Conservation (phyloP, 2,888 invertebrate genomes). For the Bembecia ichneumoniformis region DNA sequence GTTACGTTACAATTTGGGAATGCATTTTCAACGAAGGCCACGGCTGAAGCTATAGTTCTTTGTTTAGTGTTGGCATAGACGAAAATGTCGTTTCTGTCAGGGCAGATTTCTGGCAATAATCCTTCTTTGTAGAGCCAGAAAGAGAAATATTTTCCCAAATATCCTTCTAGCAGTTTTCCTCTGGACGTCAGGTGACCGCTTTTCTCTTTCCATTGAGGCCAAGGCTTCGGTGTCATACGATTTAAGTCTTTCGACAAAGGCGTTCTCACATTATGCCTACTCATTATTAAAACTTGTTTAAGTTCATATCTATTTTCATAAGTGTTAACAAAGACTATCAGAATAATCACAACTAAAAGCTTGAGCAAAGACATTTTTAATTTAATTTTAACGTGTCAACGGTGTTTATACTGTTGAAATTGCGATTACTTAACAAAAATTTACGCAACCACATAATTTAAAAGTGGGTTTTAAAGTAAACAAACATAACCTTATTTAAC, state of each 20-base stretch:
- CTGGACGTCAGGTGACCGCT: slow-evolving; percentile 41
- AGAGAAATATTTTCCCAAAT: slow-evolving; percentile 39
- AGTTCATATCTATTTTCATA: slow-evolving; percentile 11
- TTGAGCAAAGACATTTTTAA: no score
- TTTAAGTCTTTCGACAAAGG: slow-evolving; percentile 39
- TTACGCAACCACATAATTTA: no score
- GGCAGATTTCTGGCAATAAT: slow-evolving; percentile 28
- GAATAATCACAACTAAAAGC: neutral
- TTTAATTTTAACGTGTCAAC: no score
- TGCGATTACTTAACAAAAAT: no score
- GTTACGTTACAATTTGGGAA: slow-evolving; percentile 45
- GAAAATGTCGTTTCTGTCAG: slow-evolving; percentile 36
- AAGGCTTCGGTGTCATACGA: slow-evolving; percentile 32
- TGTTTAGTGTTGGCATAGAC: slow-evolving; percentile 50
- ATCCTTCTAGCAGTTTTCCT: slow-evolving; percentile 43
- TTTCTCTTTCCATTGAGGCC: slow-evolving; percentile 46
- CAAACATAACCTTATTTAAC: no score
- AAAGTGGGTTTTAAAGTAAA: no score
- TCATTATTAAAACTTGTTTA: slow-evolving; percentile 41
- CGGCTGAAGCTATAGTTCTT: slow-evolving; percentile 44
- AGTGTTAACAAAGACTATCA: neutral
- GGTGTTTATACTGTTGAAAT: no score
- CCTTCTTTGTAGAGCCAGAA: slow-evolving; percentile 32
- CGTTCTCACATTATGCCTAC: slow-evolving; percentile 48
- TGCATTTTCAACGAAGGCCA: slow-evolving; percentile 39